These are phyloP conservation scores for Polymixis lichenea DNA, from an alignment of 2,888 invertebrate species.

Conservation along the genomic window DNA sequence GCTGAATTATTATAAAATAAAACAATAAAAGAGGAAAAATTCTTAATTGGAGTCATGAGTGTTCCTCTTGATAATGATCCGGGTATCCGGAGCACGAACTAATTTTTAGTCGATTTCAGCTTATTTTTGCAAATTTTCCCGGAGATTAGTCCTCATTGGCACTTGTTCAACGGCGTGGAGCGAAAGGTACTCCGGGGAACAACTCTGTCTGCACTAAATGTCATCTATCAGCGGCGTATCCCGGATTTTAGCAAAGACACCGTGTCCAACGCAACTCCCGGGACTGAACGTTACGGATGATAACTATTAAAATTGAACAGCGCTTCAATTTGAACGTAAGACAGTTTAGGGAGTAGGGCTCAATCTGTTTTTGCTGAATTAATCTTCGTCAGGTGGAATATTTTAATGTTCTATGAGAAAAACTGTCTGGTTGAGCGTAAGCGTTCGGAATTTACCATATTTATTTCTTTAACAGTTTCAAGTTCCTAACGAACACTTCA, in stretches of 20 bases:
- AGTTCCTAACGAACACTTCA: not conserved
- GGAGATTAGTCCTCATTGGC: conserved; percentile 84
- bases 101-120: conserved; percentile 55
- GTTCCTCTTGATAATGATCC: conserved; percentile 21
- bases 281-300: conserved; percentile 77
- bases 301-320: conserved; percentile 72
- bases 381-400: not conserved
- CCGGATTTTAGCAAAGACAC: conserved; percentile 81
- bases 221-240: conserved; percentile 84
- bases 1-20: conserved; percentile 17
- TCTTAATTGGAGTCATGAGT: conserved; percentile 27
- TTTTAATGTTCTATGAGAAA: not conserved
- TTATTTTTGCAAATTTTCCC: conserved; percentile 76
- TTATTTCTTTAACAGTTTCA: not conserved
- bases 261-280: conserved; percentile 81
- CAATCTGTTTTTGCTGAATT: conserved; percentile 25
- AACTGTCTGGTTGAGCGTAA: not conserved
- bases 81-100: conserved; percentile 27
- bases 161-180: conserved; percentile 85
- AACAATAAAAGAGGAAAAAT: conserved; percentile 4
- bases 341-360: conserved; percentile 42
- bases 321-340: conserved; percentile 56
- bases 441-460: not conserved
- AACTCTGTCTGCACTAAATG: conserved; percentile 86
- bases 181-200: conserved; percentile 86